Conservation (phyloP, 1,140 invertebrate genomes). For the Eulimnadia texana region DNA sequence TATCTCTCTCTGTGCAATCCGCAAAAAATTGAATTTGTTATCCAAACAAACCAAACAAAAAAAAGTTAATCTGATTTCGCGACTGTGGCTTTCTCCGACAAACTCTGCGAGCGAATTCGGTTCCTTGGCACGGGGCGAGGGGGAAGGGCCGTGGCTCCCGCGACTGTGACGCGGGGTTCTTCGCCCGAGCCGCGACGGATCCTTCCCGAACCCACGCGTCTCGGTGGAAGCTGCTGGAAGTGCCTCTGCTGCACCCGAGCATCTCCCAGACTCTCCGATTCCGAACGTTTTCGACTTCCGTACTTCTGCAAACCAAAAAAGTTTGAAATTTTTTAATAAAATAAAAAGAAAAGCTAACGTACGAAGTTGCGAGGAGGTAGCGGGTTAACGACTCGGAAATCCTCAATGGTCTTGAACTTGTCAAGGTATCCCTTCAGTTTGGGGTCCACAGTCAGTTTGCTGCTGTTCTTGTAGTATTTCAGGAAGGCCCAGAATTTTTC, state of each 20-base stretch:
- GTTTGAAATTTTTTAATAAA: neutral
- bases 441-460: conserved; percentile 60
- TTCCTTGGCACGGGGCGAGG: neutral
- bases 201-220: conserved; percentile 5
- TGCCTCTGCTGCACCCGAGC: neutral
- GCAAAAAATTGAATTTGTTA: too few relatives aligned
- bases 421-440: conserved; percentile 62
- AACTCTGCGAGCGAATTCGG: conserved; percentile 7
- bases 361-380: conserved; percentile 2
- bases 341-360: neutral
- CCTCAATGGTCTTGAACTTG: conserved; percentile 87
- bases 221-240: neutral
- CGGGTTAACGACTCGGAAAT: conserved; percentile 42
- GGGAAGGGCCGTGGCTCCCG: neutral
- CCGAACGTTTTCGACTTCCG: conserved; percentile 9
- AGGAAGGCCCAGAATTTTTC: conserved; percentile 99
- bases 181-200: conserved; percentile 2
- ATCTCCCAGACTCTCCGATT: conserved; percentile 12
- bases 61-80: neutral
- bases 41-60: neutral
- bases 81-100: neutral
- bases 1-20: too few relatives aligned
- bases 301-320: neutral
- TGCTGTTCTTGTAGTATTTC: conserved; percentile 55
- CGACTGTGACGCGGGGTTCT: neutral